phyloP scores from a whole-genome alignment of 2,888 invertebrate species.

The Helleia helle region DNA sequence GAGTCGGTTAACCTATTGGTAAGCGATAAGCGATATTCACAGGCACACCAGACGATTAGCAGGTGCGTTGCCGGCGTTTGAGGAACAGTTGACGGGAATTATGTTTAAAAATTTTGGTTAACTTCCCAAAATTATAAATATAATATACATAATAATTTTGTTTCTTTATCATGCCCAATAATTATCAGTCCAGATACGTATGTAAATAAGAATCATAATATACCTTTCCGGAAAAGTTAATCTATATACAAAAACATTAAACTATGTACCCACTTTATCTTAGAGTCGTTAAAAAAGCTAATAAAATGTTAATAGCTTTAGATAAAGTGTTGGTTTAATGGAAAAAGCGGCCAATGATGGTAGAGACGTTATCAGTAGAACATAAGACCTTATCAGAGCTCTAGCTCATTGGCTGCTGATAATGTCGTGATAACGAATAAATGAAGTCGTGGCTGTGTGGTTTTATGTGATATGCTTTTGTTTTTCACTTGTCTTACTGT shows the following conservation, averaged over 20 bases:
- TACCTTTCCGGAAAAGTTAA: too few species aligned
- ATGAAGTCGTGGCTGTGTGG: background rate
- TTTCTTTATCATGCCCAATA: too few species aligned
- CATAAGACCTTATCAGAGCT: slow-evolving; percentile 57
- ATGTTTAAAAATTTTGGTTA: too few species aligned
- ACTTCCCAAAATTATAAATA: too few species aligned
- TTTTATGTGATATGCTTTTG: background rate
- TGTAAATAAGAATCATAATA: too few species aligned
- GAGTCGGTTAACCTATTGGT: too few species aligned
- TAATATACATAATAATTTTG: too few species aligned
- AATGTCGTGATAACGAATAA: slow-evolving; percentile 12
- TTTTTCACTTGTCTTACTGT: slow-evolving; percentile 1
- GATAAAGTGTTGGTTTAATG: slow-evolving; percentile 58
- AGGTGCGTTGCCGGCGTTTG: too few species aligned
- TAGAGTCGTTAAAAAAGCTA: slow-evolving; percentile 41
- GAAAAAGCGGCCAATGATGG: slow-evolving; percentile 58
- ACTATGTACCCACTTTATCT: slow-evolving; percentile 26
- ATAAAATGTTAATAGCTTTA: slow-evolving; percentile 42
- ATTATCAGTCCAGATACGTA: too few species aligned
- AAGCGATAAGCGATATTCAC: too few species aligned
- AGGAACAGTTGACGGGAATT: too few species aligned
- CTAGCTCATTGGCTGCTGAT: slow-evolving; percentile 44
- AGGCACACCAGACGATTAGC: too few species aligned
- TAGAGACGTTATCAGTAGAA: slow-evolving; percentile 56
- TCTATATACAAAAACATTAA: background rate